Base-by-base conservation (phyloP, 2,888 invertebrate species). In the Lycophotia porphyrea region DNA sequence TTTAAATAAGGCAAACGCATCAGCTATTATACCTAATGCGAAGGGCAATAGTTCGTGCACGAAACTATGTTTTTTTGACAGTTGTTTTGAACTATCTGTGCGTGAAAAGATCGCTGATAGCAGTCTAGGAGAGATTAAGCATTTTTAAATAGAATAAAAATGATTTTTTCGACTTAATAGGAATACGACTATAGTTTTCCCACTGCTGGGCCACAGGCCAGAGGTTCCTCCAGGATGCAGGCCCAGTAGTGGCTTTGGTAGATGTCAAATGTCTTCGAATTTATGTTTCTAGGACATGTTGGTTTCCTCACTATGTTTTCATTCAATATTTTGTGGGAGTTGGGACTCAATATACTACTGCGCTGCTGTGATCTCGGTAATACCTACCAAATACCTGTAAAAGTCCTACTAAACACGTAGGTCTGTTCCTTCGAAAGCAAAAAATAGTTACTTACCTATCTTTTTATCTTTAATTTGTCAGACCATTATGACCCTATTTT, bases 1-100 rank as follows among this genome's bases (percentile, higher is more conserved):
- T 77, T 92, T 88, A 90, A 94, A 93, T 91, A 90, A 92, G 90
- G 89, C 90, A 90, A 93, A 93, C 91, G 91, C 92, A 92, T 92
- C 87, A 83, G 83, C 91, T 87, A 92, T 93, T 93, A 93, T 70
- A 79, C 76, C 84, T 93, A 92, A 92, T 92, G 91, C 87, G 85
- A 88, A 85, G 88, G 87, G 85, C 58, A 76, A 76, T 75, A 74
- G 84, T 89, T 82, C 86, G 87, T 87, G 88, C 89, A 88, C 84
- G 89, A 73, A 83, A 87, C 73, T 77, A 64, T 78, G 47, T 58
- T 80, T 69, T 83, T 87, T 81, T 81, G 74, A 65, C 76, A 76
- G 77, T 74, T 61, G 65, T 77, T 88, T 76, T 75, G 72, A 64
- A 70, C 63, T 76, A n/a, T 60, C 49, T 55, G 49, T 55, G 64